Evolutionary conservation across 2,888 invertebrate genomes (phyloP), one percentile per base, ranked within the genome.

Genomic region (Drosophila nr. fundita): DNA sequence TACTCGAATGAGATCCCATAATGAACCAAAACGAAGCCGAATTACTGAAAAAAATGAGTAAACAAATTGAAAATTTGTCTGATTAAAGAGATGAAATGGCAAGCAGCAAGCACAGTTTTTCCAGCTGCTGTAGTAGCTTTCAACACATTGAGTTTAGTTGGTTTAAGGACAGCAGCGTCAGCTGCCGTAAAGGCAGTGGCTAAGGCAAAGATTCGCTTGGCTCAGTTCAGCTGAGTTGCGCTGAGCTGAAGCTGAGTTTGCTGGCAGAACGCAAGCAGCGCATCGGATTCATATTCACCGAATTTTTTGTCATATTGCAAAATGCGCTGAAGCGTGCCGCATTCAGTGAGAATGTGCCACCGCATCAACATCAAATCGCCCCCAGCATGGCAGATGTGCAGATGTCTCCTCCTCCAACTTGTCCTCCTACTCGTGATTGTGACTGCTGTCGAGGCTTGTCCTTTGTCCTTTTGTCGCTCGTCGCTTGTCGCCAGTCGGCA

Each of bases 241-340:
- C 15, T 63, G 45, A 30, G 66, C 29, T 73, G 53, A 30, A n/a
- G 40, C 24, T 60, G 40, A 36, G 40, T 30, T 27, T 49, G 24
- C 8, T 5, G 48, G 32, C 52, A 32, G 32, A 29, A 54, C 24
- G 36, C 58, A 27, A 62, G 57, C 21, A 57, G 36, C 55, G 45
- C 49, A 69, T 59, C 52, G 45, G 72, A 66, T 70, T 76, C 61
- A 57, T 71, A 64, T 13, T 8, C 34, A 49, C n/a, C 27, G 52
- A 55, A 71, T 29, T 68, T 81, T 76, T 74, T 70, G 80, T 84
- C 89, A 84, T 76, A 87, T 84, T 87, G 80, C 87, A 82, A 73
- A 74, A 72, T 77, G 80, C 87, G 66, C 80, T 82, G 77, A 79
- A 65, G 85, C 82, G 73, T 85, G 82, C 10, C 61, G 64, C 88